Evolutionary conservation across 2,797 vertebrate genomes (phyloP).

Genomic region (Eulemur albifrons): DNA sequence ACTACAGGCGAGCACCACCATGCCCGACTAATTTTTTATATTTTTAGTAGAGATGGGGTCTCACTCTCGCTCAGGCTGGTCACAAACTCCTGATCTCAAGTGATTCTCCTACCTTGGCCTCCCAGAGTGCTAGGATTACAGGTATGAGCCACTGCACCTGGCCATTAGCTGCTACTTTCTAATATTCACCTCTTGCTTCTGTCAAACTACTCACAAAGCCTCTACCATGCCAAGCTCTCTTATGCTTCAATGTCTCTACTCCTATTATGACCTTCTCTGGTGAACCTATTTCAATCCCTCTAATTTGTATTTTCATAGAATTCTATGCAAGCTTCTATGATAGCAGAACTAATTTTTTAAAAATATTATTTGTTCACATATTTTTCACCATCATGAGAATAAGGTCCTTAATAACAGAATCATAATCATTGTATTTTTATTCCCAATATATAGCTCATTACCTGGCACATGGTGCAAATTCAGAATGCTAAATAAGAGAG

Average conservation of each 20-base stretch:
- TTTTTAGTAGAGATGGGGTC: too few species aligned
- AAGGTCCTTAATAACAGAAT: background rate
- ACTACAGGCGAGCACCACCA: too few species aligned
- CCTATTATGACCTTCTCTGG: background rate
- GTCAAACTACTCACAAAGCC: background rate
- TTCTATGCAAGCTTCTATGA: background rate
- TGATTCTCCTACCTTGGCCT: too few species aligned
- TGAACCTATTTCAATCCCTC: background rate
- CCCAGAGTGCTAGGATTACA: too few species aligned
- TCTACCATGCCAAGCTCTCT: background rate
- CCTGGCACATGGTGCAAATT: background rate
- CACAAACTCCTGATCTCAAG: too few species aligned
- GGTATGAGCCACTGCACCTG: accelerated
- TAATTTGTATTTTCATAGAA: background rate
- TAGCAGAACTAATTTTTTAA: background rate
- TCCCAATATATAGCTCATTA: accelerated
- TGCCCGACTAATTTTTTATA: too few species aligned
- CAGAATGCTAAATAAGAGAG: background rate
- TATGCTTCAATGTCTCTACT: background rate
- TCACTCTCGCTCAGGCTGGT: too few species aligned
- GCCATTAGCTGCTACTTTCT: background rate
- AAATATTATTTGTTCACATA: background rate
- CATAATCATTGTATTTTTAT: background rate
- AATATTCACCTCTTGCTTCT: background rate
- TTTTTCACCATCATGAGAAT: background rate